These are phyloP conservation scores for Caenorhabditis japonica DNA, from an alignment of 2,888 invertebrate species.

Conservation along the genomic window DNA sequence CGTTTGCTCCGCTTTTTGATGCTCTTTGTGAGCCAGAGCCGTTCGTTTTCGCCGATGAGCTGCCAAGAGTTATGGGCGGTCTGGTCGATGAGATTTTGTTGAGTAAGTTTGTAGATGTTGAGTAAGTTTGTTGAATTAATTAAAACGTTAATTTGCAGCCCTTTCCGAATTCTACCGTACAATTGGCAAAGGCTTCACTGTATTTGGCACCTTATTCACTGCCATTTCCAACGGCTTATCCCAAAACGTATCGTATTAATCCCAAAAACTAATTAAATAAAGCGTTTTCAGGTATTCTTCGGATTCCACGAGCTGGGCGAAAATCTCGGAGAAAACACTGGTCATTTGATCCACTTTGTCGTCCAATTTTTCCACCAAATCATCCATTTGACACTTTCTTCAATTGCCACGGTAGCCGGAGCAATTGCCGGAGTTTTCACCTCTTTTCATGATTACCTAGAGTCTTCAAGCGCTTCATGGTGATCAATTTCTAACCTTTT, in stretches of 20 bases:
- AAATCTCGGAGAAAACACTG: conserved; percentile 56
- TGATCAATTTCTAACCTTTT: conserved; percentile 4
- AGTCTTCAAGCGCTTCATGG: conserved; percentile 15
- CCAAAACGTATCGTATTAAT: conserved; percentile 34
- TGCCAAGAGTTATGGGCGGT: conserved; percentile 35
- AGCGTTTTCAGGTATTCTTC: conserved; percentile 47
- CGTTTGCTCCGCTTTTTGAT: conserved; percentile 57
- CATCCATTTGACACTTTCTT: conserved; percentile 29
- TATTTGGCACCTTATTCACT: conserved; percentile 57
- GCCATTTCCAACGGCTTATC: conserved; percentile 52
- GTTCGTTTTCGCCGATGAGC: conserved; percentile 27
- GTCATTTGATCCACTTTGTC: conserved; percentile 50
- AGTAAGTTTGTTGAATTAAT: too few species aligned
- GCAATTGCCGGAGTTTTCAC: conserved; percentile 33
- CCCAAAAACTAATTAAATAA: not conserved
- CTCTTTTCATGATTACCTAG: conserved; percentile 28
- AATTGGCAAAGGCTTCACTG: conserved; percentile 41
- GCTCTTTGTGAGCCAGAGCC: conserved; percentile 51
- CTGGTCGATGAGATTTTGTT: conserved; percentile 36
- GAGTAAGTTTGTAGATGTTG: conserved; percentile 3
- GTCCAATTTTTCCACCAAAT: conserved; percentile 50
- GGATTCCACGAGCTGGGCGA: conserved; percentile 56
- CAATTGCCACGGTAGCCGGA: conserved; percentile 42
- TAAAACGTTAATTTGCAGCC: conserved; percentile 9
- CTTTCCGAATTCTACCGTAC: conserved; percentile 31